Conservation (phyloP, 2,113 vertebrate genomes). For the Phaethornis superciliosus region DNA sequence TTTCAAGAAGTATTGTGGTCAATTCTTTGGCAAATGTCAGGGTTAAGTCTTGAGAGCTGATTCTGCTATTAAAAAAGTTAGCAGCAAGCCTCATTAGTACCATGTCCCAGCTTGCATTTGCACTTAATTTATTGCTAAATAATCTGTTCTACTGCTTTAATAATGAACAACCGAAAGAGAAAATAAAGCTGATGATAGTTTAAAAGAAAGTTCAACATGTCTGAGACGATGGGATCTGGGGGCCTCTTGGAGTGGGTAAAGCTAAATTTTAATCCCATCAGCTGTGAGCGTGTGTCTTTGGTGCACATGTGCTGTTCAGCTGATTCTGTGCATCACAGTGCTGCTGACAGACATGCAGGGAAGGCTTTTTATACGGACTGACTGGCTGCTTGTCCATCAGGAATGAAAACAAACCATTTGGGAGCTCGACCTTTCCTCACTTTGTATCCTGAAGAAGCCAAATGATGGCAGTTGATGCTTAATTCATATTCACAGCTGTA, state of each 20-base stretch:
- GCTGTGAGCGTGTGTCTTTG: not conserved
- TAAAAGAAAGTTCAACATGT: slow-evolving; percentile 9
- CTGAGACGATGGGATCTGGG: slow-evolving; percentile 19
- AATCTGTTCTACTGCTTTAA: slow-evolving; percentile 37
- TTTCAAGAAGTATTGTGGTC: slow-evolving; percentile 3
- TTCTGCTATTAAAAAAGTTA: not conserved
- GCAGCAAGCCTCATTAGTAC: not conserved
- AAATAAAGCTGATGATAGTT: slow-evolving; percentile 27
- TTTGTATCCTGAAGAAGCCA: slow-evolving; percentile 19
- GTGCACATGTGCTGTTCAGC: slow-evolving; percentile 62
- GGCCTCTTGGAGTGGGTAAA: slow-evolving; percentile 25
- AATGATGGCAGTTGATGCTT: slow-evolving; percentile 36
- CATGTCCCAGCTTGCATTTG: not conserved
- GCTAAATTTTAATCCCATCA: slow-evolving; percentile 64
- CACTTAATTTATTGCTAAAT: not conserved
- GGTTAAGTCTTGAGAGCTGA: slow-evolving; percentile 11
- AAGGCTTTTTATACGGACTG: slow-evolving; percentile 38
- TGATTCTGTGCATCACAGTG: slow-evolving; percentile 59
- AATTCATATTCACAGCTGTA: slow-evolving; percentile 40
- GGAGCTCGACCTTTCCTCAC: slow-evolving; percentile 1
- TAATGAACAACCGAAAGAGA: slow-evolving; percentile 22
- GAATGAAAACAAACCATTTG: slow-evolving; percentile 52
- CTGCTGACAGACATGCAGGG: slow-evolving; percentile 54
- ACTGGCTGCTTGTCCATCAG: slow-evolving; percentile 61
- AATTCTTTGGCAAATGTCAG: slow-evolving; percentile 25